Conservation (phyloP, 2,888 invertebrate species). For the Hirtodrosophila confusa region DNA sequence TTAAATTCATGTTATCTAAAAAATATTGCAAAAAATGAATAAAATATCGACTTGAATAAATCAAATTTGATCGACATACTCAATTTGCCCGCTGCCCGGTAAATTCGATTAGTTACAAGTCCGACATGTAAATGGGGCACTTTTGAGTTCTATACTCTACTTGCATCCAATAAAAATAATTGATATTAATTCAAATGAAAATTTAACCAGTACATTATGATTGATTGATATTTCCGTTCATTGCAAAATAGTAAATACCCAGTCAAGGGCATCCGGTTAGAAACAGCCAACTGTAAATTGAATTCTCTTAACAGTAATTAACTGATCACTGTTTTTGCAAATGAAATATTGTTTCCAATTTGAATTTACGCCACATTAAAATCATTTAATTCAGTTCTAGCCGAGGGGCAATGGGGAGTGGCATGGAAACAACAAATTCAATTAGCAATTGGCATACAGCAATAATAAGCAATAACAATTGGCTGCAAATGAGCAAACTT, state of each 20-base stretch:
- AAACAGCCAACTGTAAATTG: conserved; percentile 13
- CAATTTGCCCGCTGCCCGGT: too few relatives aligned
- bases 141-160: too few relatives aligned
- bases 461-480: conserved; percentile 61
- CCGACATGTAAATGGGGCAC: too few relatives aligned
- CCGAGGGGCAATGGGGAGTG: neutral
- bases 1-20: too few relatives aligned
- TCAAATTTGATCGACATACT: too few relatives aligned
- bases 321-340: conserved; percentile 26
- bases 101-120: too few relatives aligned
- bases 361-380: conserved; percentile 54
- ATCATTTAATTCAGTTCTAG: conserved; percentile 41
- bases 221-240: conserved; percentile 24
- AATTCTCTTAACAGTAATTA: conserved; percentile 28
- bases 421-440: conserved; percentile 53
- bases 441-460: conserved; percentile 63
- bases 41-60: too few relatives aligned
- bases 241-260: conserved; percentile 5
- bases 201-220: neutral
- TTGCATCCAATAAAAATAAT: too few relatives aligned
- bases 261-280: conserved; percentile 5
- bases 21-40: too few relatives aligned
- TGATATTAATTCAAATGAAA: neutral
- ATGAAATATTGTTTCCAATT: conserved; percentile 32
- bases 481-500: conserved; percentile 52